Conservation (phyloP, 2,888 invertebrate species). For the Polyploca ridens region DNA sequence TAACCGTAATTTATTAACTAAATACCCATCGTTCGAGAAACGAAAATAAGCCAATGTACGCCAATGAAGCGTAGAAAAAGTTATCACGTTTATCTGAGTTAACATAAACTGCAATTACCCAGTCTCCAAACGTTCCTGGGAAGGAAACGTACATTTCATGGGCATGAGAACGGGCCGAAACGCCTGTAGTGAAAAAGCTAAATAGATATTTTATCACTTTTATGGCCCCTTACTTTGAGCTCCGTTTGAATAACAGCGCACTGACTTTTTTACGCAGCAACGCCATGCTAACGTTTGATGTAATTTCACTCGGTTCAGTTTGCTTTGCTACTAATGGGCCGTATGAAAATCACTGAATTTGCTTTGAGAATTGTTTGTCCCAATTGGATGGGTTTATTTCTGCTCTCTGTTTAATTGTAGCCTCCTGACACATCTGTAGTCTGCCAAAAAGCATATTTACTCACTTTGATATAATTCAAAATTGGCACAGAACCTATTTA, state of each 20-base stretch:
- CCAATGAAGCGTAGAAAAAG: slow-evolving; percentile 48
- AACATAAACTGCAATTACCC: slow-evolving; percentile 77
- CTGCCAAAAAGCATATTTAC: background rate
- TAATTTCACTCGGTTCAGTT: slow-evolving; percentile 22
- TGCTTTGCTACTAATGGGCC: slow-evolving; percentile 27
- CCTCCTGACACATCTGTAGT: background rate
- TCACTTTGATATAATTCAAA: no score
- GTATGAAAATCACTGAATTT: slow-evolving; percentile 30
- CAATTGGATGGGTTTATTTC: slow-evolving; percentile 10
- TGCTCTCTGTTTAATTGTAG: slow-evolving; percentile 4
- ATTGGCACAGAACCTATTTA: no score
- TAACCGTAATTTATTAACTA: slow-evolving; percentile 33
- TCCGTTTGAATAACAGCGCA: slow-evolving; percentile 66
- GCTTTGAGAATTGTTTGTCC: slow-evolving; percentile 16
- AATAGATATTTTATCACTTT: slow-evolving; percentile 83
- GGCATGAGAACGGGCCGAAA: slow-evolving; percentile 54
- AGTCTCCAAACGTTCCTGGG: slow-evolving; percentile 68
- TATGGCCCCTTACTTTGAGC: slow-evolving; percentile 75
- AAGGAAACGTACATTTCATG: slow-evolving; percentile 67
- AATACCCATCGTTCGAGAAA: slow-evolving; percentile 31
- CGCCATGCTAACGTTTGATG: slow-evolving; percentile 37
- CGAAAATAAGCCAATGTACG: slow-evolving; percentile 36
- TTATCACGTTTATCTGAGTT: slow-evolving; percentile 69
- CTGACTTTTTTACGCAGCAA: slow-evolving; percentile 47
- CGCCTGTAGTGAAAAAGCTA: slow-evolving; percentile 66